A percentile compares a stretch with the other conserved stretches of the same genome.
Conservation (phyloP, 2,888 invertebrate genomes). For the Acleris emargana region DNA sequence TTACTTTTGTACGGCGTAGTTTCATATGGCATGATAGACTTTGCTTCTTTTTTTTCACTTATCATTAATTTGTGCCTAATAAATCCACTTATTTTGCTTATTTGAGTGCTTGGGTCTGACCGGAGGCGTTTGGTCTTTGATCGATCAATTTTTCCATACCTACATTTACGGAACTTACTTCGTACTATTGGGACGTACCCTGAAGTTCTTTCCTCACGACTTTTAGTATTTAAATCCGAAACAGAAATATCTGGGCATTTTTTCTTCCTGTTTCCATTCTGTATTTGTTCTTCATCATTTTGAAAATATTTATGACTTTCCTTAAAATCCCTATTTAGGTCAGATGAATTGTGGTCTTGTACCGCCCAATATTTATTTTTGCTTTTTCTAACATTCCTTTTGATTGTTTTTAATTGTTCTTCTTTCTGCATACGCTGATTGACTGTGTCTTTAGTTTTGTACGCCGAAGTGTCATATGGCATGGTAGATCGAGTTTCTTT, state of each 20-base stretch:
- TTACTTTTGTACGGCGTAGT: background rate
- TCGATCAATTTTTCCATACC: background rate
- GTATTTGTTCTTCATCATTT: background rate
- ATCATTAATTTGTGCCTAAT: background rate
- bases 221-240: background rate
- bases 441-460: background rate
- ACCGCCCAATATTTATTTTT: background rate
- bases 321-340: no score
- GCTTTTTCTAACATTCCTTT: background rate
- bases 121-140: background rate
- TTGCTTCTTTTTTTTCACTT: background rate
- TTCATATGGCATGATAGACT: no score
- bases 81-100: background rate
- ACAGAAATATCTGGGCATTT: no score
- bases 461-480: background rate
- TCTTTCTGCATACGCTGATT: background rate
- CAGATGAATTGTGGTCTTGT: background rate
- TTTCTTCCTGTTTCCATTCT: background rate
- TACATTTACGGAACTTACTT: background rate
- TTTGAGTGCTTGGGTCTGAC: slow-evolving; percentile 2
- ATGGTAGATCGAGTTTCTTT: background rate
- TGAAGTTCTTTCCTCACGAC: background rate
- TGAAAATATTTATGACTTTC: background rate
- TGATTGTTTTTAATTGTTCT: background rate
- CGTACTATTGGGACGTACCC: background rate